Evolutionary conservation across 2,113 vertebrate genomes (phyloP).

Genomic region (Ictalurus punctatus): DNA sequence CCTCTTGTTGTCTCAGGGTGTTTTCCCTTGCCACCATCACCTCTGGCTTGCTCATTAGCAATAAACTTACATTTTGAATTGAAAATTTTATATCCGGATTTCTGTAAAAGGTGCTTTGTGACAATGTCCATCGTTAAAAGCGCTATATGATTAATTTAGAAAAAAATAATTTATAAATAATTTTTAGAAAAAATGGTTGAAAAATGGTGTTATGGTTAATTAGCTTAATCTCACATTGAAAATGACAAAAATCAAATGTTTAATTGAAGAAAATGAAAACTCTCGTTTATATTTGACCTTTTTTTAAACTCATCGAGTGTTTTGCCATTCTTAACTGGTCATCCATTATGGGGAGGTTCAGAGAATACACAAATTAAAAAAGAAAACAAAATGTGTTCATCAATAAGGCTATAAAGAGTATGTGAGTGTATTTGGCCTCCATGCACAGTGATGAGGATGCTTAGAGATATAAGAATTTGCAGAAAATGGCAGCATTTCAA

Average conservation of each 20-base stretch:
- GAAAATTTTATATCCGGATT: no score
- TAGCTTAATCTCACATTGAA: neutral
- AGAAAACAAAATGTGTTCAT: neutral
- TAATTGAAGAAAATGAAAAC: neutral
- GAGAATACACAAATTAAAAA: neutral
- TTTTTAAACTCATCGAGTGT: neutral
- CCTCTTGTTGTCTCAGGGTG: no score
- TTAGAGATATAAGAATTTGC: neutral
- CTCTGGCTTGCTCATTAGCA: neutral
- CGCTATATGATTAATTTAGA: no score
- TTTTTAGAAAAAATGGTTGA: no score
- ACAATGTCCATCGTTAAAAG: neutral
- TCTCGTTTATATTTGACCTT: neutral
- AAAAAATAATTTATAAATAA: no score
- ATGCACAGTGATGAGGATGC: neutral
- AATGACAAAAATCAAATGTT: neutral
- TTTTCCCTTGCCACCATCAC: neutral
- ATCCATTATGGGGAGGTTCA: neutral
- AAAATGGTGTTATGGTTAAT: neutral
- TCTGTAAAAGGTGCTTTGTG: no score
- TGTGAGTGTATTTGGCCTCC: neutral
- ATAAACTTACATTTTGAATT: no score
- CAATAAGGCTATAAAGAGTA: neutral
- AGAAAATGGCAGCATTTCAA: neutral
- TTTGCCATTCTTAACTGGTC: neutral